Evolutionary conservation across 2,797 vertebrate species (phyloP), one percentile per base, ranked within the genome.

Genomic region (Paguma larvata): DNA sequence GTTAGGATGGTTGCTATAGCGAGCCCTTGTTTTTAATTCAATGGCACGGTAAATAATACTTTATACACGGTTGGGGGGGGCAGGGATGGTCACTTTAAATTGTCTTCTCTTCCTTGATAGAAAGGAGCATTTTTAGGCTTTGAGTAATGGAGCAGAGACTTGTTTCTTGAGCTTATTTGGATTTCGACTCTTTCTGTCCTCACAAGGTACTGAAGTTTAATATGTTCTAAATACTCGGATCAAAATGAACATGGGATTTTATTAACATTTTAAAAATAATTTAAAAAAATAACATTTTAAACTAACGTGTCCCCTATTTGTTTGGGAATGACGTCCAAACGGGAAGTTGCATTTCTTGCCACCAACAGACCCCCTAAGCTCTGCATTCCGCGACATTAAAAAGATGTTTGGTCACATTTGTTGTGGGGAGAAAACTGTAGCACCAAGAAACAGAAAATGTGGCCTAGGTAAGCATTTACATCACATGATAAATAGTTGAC

Each of bases 1-100:
- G 92, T 89, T 93, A 94, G 95, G 65, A 53, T 18, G 88, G 98
- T 98, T 98, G 97, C 98, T 98, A 98, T 98, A 98, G 98, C 34
- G 38, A 98, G 96, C 79, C 30, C 97, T 98, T 98, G 94, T 98
- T 98, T 97, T 98, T 98, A 97, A 98, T 98, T 98, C 98, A 98
- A 98, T 97, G 95, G 96, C 95, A 93, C 92, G 98, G 95, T 98
- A 98, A 98, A 98, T 98, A 98, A 98, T 98, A 98, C 97, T 98
- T 98, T 95, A 97, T 97, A 89, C 98, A 95, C 67, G 83, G 85
- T 87, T 70, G 65, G 84, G 97, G 87, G 86, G 75, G 84, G 95
- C 92, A 96, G 95, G 97, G 97, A 98, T 94, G 93, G 95, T 84
- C 97, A 96, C 97, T 98, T 98, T 96, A 98, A 98, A 98, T 98